These are phyloP conservation scores for Tethea ocularis DNA, from an alignment of 2,888 invertebrate genomes.

Conservation along the genomic window DNA sequence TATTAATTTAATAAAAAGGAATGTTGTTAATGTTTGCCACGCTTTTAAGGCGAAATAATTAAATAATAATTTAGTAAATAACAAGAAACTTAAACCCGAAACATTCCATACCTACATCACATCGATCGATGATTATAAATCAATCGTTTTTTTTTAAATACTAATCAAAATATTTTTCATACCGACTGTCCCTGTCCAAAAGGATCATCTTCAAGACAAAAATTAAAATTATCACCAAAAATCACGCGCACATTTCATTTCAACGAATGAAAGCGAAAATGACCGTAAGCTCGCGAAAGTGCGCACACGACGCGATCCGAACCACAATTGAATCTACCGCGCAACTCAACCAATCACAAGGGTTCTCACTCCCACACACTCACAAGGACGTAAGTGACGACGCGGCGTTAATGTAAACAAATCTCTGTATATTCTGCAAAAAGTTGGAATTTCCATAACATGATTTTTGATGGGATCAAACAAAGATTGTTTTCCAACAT, in stretches of 20 bases:
- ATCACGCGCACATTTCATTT: slow-evolving; percentile 62
- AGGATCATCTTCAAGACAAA: slow-evolving; percentile 18
- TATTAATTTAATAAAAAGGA: no score
- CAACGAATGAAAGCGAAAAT: slow-evolving; percentile 73
- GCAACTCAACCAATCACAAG: slow-evolving; percentile 60
- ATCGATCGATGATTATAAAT: no score
- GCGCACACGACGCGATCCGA: slow-evolving; percentile 64
- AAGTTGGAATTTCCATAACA: slow-evolving; percentile 1
- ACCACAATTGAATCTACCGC: slow-evolving; percentile 76
- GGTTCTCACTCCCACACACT: slow-evolving; percentile 53
- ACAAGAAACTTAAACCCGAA: neutral
- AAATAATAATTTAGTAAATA: no score
- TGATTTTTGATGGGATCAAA: neutral
- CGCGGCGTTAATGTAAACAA: slow-evolving; percentile 44
- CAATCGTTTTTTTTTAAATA: neutral
- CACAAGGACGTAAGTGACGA: slow-evolving; percentile 65
- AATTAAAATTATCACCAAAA: slow-evolving; percentile 33
- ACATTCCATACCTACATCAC: neutral
- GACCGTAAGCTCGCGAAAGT: slow-evolving; percentile 70
- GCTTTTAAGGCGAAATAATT: no score
- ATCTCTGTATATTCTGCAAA: slow-evolving; percentile 29
- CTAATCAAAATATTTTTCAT: neutral
- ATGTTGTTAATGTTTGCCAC: no score
- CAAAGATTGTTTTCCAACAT: neutral
- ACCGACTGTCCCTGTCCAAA: neutral